These are phyloP conservation scores for Xylocopa sonorina DNA, from an alignment of 1,140 invertebrate genomes.

Conservation along the genomic window DNA sequence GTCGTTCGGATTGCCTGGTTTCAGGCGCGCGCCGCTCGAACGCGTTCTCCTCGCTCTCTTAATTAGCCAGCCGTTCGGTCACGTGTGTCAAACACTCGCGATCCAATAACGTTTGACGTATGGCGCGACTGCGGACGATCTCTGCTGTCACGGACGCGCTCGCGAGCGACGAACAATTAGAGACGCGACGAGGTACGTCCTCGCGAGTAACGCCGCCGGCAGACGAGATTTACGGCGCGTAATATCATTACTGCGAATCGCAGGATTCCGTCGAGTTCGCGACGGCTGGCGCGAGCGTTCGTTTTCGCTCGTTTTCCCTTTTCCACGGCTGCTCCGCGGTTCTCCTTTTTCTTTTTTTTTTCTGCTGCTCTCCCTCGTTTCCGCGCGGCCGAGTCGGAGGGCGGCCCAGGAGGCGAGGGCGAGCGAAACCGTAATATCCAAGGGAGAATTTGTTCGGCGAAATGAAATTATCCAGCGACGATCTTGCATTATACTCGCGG, in stretches of 20 bases:
- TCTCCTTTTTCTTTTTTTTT: not conserved
- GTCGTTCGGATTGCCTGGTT: no score
- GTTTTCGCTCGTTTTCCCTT: constrained; percentile 2
- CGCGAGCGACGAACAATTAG: not conserved
- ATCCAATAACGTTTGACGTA: not conserved
- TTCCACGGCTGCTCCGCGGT: no score
- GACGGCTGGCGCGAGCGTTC: constrained; percentile 7
- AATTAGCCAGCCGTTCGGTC: no score
- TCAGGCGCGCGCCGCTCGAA: no score
- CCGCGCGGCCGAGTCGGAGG: not conserved
- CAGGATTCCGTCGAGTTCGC: constrained; percentile 43
- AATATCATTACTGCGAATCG: constrained; percentile 59
- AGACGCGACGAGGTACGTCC: not conserved
- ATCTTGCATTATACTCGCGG: constrained; percentile 47
- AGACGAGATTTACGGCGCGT: constrained; percentile 55
- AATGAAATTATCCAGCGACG: constrained; percentile 62
- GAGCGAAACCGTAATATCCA: constrained; percentile 20
- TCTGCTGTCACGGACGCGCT: not conserved
- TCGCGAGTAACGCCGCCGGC: constrained; percentile 23
- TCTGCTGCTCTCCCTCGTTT: not conserved
- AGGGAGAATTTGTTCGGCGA: constrained; percentile 55
- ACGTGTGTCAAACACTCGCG: not conserved
- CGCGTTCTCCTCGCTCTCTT: no score
- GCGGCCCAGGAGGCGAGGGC: not conserved
- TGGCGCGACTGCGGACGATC: not conserved